Conservation (phyloP, 2,888 invertebrate species). For the Brenthis hecate region DNA sequence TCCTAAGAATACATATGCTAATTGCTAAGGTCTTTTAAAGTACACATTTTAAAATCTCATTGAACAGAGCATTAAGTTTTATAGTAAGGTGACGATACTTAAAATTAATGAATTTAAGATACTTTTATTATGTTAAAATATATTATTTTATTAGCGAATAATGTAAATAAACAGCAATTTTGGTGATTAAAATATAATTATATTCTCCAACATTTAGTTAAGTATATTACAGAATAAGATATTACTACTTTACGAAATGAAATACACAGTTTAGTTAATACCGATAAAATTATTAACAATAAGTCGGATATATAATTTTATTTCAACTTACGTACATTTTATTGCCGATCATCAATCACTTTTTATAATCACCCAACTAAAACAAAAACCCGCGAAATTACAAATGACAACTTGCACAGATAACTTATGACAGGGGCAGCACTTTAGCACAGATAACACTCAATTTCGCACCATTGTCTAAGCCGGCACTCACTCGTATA, state of each 20-base stretch:
- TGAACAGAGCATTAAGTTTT: conserved; percentile 5
- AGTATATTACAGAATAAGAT: no score
- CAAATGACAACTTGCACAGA: conserved; percentile 21
- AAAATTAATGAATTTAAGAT: not conserved
- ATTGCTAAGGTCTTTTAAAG: not conserved
- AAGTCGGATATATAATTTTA: conserved; percentile 1
- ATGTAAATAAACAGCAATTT: no score
- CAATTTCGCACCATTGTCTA: conserved; percentile 40
- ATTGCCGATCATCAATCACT: not conserved
- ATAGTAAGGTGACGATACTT: not conserved
- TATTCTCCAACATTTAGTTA: no score
- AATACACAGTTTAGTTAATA: no score
- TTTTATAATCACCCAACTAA: not conserved
- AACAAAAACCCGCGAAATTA: not conserved
- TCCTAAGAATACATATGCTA: not conserved
- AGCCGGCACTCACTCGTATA: conserved; percentile 44
- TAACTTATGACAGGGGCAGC: conserved; percentile 30
- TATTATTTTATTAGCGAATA: no score
- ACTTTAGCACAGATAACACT: conserved; percentile 33
- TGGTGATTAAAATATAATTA: no score
- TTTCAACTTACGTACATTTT: conserved; percentile 10
- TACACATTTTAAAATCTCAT: conserved; percentile 12
- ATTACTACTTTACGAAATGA: no score
- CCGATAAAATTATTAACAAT: no score
- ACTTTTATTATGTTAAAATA: no score